Percentiles rank a stretch among this genome's conserved stretches.
phyloP scores from a whole-genome alignment of 2,113 vertebrate genomes.

The Ahaetulla prasina region DNA sequence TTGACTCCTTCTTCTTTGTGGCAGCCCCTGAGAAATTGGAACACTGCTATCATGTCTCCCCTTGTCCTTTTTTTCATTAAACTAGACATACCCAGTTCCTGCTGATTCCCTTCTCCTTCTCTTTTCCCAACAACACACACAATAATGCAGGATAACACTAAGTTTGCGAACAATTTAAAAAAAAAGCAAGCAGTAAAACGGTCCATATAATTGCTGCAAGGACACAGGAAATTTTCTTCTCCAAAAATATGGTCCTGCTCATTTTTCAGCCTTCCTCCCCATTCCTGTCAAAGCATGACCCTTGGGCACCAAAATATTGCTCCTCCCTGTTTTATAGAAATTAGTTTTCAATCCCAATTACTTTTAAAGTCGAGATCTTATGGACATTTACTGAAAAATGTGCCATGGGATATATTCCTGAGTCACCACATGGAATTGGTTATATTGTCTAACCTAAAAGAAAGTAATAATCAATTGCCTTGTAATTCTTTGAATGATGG shows the following conservation, averaged over 20 bases:
- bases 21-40: too few species aligned
- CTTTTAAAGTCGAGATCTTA: background rate
- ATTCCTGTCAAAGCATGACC: background rate
- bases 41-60: too few species aligned
- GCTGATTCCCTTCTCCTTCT: background rate
- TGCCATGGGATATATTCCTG: background rate
- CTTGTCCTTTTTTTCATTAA: too few species aligned
- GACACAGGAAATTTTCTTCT: background rate
- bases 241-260: background rate
- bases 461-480: background rate
- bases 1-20: too few species aligned
- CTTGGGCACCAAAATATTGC: background rate
- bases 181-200: background rate
- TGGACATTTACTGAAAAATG: background rate
- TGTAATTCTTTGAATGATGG: constrained; percentile 36
- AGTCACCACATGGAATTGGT: background rate
- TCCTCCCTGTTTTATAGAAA: background rate
- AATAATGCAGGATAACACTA: background rate
- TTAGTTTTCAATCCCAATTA: background rate
- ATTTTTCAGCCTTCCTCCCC: background rate
- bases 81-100: too few species aligned
- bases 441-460: background rate
- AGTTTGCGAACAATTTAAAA: background rate
- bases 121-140: background rate
- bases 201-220: background rate